A percentile compares a stretch with the other conserved stretches of the same genome.
These are phyloP conservation scores for Trissoscelio sp. DNA, from an alignment of 2,888 invertebrate species.

Conservation along the genomic window DNA sequence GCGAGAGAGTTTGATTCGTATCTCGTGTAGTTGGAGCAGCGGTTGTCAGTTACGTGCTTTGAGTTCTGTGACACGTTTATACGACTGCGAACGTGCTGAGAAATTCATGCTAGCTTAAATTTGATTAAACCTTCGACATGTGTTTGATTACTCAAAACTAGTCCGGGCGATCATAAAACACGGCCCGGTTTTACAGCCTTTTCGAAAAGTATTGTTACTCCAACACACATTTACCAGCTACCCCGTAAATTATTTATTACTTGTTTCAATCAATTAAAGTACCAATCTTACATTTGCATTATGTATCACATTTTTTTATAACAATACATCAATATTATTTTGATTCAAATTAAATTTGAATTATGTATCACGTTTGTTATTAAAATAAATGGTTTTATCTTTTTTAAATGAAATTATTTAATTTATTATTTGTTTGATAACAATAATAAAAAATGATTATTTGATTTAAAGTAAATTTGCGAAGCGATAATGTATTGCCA, in stretches of 20 bases:
- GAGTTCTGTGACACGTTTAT: slow-evolving; percentile 65
- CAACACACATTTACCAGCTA: neutral
- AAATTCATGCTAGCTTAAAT: slow-evolving; percentile 63
- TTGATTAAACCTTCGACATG: slow-evolving; percentile 65
- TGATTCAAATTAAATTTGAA: too few species aligned
- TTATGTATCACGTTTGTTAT: too few species aligned
- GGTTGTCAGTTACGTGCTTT: slow-evolving; percentile 70
- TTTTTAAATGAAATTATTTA: too few species aligned
- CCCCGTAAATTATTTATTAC: neutral
- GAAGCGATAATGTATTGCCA: too few species aligned
- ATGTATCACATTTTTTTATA: too few species aligned
- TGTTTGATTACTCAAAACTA: slow-evolving; percentile 59
- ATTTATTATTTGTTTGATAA: too few species aligned
- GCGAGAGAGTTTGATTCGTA: slow-evolving; percentile 68
- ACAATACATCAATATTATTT: too few species aligned
- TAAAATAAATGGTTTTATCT: too few species aligned
- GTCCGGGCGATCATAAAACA: slow-evolving; percentile 22
- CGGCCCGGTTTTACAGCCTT: slow-evolving; percentile 11
- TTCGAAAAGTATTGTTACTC: slow-evolving; percentile 13
- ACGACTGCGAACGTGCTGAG: slow-evolving; percentile 63
- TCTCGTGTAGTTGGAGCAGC: slow-evolving; percentile 61
- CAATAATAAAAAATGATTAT: too few species aligned
- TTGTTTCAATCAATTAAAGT: neutral
- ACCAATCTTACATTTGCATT: neutral
- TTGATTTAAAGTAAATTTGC: too few species aligned